Conservation (phyloP, 2,113 vertebrate species). For the Okapia johnstoni region DNA sequence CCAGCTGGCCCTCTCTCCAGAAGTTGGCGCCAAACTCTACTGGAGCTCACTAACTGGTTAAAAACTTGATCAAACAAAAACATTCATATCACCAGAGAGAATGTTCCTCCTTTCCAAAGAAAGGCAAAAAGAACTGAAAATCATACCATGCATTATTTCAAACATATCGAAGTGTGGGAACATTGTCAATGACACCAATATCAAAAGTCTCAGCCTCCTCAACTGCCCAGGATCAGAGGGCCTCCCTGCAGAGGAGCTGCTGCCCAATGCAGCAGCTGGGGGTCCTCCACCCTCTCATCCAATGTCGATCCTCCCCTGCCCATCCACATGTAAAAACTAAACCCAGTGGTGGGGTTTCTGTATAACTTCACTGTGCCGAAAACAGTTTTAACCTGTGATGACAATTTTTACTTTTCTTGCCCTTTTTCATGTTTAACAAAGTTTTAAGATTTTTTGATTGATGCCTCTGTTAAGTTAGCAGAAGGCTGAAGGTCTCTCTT, state of each 20-base stretch:
- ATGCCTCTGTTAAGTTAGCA: neutral
- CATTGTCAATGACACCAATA: neutral
- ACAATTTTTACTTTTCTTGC: neutral
- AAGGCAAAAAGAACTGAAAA: neutral
- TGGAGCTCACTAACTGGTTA: neutral
- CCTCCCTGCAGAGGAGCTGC: neutral
- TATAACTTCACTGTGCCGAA: neutral
- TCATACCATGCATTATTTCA: neutral
- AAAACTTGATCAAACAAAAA: neutral
- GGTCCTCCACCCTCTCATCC: fast-evolving
- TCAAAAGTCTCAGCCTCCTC: neutral
- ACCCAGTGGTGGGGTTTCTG: neutral
- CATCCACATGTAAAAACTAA: fast-evolving
- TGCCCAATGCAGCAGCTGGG: fast-evolving
- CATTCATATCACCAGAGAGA: neutral
- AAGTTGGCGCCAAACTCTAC: neutral
- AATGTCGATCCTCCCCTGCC: no score
- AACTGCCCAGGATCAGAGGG: neutral
- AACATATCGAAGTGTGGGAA: neutral
- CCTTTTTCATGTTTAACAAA: neutral
- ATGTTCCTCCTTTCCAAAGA: neutral
- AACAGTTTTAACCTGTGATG: neutral
- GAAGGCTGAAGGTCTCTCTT: neutral
- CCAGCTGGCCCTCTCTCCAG: neutral
- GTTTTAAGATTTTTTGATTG: neutral